Percentiles rank a stretch among this genome's conserved stretches.
phyloP scores from a whole-genome alignment of 1,140 invertebrate genomes.

The Drosophila gunungcola region DNA sequence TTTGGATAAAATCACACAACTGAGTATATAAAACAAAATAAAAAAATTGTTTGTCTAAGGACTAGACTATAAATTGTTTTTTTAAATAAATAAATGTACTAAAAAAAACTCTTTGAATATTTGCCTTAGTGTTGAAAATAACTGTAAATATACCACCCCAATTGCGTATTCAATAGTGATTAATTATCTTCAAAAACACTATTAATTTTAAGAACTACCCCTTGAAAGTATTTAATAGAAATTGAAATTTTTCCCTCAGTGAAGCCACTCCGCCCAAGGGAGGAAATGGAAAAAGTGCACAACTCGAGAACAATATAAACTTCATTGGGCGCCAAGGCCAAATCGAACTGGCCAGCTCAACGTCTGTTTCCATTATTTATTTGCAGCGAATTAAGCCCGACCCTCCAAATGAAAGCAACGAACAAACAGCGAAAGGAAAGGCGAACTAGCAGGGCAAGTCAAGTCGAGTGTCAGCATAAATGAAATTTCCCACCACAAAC shows the following conservation, averaged over 20 bases:
- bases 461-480: conserved; percentile 83
- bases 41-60: no score
- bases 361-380: conserved; percentile 78
- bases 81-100: no score
- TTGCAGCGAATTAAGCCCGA: conserved; percentile 75
- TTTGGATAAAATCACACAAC: no score
- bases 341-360: conserved; percentile 56
- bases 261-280: conserved; percentile 1
- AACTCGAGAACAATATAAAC: conserved; percentile 67
- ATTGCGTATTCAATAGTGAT: no score
- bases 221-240: neutral
- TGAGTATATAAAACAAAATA: no score
- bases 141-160: no score
- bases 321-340: conserved; percentile 60
- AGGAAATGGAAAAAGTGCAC: conserved; percentile 76
- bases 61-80: no score
- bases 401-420: conserved; percentile 15
- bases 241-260: neutral
- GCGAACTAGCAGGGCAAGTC: conserved; percentile 35
- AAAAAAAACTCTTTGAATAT: no score
- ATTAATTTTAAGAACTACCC: no score
- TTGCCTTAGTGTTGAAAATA: no score
- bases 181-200: no score
- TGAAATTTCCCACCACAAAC: conserved; percentile 82
- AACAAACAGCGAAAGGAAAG: conserved; percentile 18